Evolutionary conservation across 2,113 vertebrate genomes (phyloP), one percentile per base, ranked within the genome.

Genomic region (Daboia siamensis): DNA sequence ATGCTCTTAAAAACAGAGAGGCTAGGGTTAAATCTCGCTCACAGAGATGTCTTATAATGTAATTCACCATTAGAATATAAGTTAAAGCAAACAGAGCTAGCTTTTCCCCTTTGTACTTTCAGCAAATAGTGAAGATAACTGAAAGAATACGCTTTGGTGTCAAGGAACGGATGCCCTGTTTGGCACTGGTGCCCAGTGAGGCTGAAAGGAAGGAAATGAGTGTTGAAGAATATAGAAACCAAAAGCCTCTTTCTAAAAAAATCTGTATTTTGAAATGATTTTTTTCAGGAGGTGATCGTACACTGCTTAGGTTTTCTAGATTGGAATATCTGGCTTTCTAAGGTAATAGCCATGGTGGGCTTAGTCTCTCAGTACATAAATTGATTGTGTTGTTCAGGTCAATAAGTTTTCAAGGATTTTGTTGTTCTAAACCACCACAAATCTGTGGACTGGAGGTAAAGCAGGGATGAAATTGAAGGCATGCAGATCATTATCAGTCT

Each of bases 1-100:
- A 4, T 74, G 61, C 17, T 89, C 56, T 55, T 88, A 26, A 26
- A 1, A 39, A 80, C 89, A 44, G 92, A 92, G 39, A 90, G 92
- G 46, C 64, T 80, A 61, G 92, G 39, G 92, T 92, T 52, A 95
- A 2, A 33, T 92, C 51, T 56, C 91, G 57, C 90, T 51, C 48
- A 56, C 4, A 4, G n/a, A 90, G 54, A 4, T 93, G 29, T 90
- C 51, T 86, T 44, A 20, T 11, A 93, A 86, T 64, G 33, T 87
- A 80, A 0, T 0, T 56, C 84, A 46, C 33, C 84, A 64, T 84
- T 24, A 90, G 55, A 39, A 87, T 52, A 26, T 56, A 29, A 87
- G 51, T 44, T 54, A n/a, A 87, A 87, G 11, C 29, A n/a, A 51
- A 29, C 48, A 4, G 8, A 55, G 29, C 51, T 54, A 20, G 86